These are phyloP conservation scores for Pseudomyrmex dendroicus DNA, from an alignment of 1,140 invertebrate species.

Conservation along the genomic window DNA sequence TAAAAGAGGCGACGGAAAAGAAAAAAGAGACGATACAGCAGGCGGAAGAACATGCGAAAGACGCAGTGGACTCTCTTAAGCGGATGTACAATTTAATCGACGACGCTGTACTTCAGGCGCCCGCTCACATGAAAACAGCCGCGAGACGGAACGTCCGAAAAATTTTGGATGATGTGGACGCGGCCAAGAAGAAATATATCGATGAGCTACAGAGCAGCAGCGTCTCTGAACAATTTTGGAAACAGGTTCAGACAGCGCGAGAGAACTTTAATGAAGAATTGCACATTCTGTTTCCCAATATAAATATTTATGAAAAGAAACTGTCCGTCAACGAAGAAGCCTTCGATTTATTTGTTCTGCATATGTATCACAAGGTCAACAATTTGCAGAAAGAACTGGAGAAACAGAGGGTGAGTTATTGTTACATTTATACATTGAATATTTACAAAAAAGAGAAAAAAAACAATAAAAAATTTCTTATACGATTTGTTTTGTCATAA, in stretches of 20 bases:
- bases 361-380: conserved; percentile 88
- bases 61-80: conserved; percentile 77
- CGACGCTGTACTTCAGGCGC: conserved; percentile 84
- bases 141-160: conserved; percentile 87
- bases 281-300: conserved; percentile 89
- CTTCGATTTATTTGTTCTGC: conserved; percentile 89
- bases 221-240: conserved; percentile 90
- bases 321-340: conserved; percentile 88
- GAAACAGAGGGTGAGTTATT: conserved; percentile 84
- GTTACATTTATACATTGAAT: background rate
- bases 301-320: conserved; percentile 88
- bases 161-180: conserved; percentile 87
- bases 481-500: too few species aligned
- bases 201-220: conserved; percentile 85
- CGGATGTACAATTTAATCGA: conserved; percentile 80
- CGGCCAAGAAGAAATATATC: conserved; percentile 87
- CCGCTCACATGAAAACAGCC: conserved; percentile 83
- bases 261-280: conserved; percentile 90
- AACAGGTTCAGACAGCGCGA: conserved; percentile 88
- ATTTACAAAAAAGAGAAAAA: too few species aligned
- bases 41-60: conserved; percentile 84
- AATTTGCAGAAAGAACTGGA: conserved; percentile 90
- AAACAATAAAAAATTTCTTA: too few species aligned
- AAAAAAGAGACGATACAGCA: conserved; percentile 84
- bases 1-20: conserved; percentile 86